Percentiles rank a stretch among this genome's conserved stretches.
Conservation (phyloP, 2,888 invertebrate genomes). For the Leptothorax acervorum region DNA sequence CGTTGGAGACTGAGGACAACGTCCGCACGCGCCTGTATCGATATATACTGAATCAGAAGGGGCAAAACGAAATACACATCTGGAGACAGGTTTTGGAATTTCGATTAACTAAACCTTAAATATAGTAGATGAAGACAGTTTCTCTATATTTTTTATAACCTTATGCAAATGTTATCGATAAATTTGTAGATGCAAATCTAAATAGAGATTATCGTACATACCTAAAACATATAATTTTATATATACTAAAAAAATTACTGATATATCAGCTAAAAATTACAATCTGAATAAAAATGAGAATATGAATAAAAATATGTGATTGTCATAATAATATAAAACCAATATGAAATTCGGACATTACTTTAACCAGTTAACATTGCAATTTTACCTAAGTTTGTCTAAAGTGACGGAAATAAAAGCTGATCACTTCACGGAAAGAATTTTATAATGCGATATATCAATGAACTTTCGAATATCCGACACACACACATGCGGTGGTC, state of each 20-base stretch:
- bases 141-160: conserved; percentile 27
- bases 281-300: background rate
- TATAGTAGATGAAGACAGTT: background rate
- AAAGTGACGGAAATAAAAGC: background rate
- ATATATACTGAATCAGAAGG: background rate
- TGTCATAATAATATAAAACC: background rate
- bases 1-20: background rate
- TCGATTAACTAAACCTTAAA: conserved; percentile 17
- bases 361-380: background rate
- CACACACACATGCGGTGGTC: background rate
- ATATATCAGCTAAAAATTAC: background rate
- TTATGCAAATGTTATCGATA: conserved; percentile 7
- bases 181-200: conserved; percentile 6
- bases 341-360: background rate
- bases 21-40: conserved; percentile 18
- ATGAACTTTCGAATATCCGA: background rate
- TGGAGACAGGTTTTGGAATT: background rate
- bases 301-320: background rate
- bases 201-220: background rate
- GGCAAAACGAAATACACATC: background rate
- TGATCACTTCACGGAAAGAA: background rate
- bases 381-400: background rate
- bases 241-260: background rate
- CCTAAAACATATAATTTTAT: conserved; percentile 5
- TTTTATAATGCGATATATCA: background rate